Base-by-base conservation (phyloP, 2,888 invertebrate species). In the Drosophila borealis region DNA sequence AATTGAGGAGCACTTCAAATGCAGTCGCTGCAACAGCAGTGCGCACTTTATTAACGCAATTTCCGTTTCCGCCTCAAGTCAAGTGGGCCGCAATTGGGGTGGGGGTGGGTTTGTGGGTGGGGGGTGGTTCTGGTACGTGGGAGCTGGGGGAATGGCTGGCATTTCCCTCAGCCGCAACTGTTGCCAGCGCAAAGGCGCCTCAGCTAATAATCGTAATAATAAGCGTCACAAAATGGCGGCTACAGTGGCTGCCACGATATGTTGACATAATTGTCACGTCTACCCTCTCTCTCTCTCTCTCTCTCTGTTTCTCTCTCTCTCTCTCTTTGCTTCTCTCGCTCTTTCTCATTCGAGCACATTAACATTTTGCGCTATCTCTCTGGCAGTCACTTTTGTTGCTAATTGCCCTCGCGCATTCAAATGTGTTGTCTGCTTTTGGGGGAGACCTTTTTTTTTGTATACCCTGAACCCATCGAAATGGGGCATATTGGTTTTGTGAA, bases 31-130 rank as follows among this genome's bases (percentile, higher is more conserved):
- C 62, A 34, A 34, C 59, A 34, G 46, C 60, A 60, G 60, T 74
- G 74, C 48, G 62, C 71, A 75, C 72, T 76, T 72, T 72, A 76
- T 77, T 73, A 77, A 70, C 53, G 65, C 73, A 63, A 76, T 72
- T 76, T 76, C 76, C 76, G 76, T 56, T 76, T 68, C 61, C 72
- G 72, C 14, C 64, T 57, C 56, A 50, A 61, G 51, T 50, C 63
- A 53, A 60, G 50, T 41, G 55, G 25, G 25, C 4, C 29, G 4
- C 21, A 17, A 33, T 21, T 17, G 37, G 14, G 8, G 17, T 17
- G 17, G 17, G 17, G 17, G 36, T 14, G 42, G 11, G n/a, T n/a
- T 17, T 17, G 17, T 17, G 17, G 50, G 1, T n/a, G n/a, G 17
- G 17, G 17, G 34, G 41, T 19, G 41, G 36, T 34, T 13, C 37